These are phyloP conservation scores for Agrochola litura DNA, from an alignment of 2,888 invertebrate species.

Conservation along the genomic window DNA sequence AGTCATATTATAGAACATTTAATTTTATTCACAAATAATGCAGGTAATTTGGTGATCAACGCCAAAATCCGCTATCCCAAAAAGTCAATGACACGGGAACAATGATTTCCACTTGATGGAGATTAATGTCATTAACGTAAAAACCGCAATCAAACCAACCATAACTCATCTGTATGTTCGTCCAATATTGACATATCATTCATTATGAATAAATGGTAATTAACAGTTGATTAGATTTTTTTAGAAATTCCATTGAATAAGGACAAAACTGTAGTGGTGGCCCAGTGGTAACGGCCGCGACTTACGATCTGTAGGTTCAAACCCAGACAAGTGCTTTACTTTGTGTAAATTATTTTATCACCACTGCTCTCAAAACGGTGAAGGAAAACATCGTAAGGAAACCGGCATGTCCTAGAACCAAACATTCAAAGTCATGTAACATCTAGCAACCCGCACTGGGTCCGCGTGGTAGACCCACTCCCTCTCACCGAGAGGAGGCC, in stretches of 20 bases:
- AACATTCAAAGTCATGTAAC: too few species aligned
- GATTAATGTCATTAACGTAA: slow-evolving; percentile 67
- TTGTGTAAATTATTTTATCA: too few species aligned
- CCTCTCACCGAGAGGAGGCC: too few species aligned
- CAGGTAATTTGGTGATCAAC: not conserved
- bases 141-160: slow-evolving; percentile 25
- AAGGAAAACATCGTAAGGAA: too few species aligned
- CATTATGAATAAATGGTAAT: slow-evolving; percentile 8
- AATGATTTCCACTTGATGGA: slow-evolving; percentile 61
- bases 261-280: not conserved
- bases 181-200: slow-evolving; percentile 54
- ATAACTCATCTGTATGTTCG: slow-evolving; percentile 42
- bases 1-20: not conserved
- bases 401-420: too few species aligned
- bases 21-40: not conserved
- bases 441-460: too few species aligned
- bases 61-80: slow-evolving; percentile 4
- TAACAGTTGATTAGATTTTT: not conserved
- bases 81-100: slow-evolving; percentile 9
- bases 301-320: too few species aligned
- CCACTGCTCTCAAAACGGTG: too few species aligned
- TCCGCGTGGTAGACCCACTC: too few species aligned
- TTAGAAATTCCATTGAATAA: not conserved
- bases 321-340: too few species aligned
- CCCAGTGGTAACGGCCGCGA: too few species aligned